phyloP scores from a whole-genome alignment of 2,113 vertebrate species.

The Anseranas semipalmata region DNA sequence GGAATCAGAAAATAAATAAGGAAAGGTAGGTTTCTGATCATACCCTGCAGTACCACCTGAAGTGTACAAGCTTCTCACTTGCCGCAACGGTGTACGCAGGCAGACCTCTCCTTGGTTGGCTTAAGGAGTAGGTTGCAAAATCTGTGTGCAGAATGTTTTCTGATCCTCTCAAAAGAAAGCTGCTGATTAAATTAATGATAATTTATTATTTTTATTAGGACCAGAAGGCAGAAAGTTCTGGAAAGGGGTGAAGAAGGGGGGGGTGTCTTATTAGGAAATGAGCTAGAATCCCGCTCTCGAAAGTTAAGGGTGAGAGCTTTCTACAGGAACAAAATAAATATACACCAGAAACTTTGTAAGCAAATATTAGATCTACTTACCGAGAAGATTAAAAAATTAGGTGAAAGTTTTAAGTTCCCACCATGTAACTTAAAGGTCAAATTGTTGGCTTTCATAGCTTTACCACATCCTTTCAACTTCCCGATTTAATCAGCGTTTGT shows the following conservation, averaged over 20 bases:
- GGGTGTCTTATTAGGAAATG: background rate
- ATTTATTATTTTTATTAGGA: background rate
- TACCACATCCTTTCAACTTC: conserved; percentile 11
- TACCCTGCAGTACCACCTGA: background rate
- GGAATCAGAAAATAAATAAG: background rate
- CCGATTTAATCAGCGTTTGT: background rate
- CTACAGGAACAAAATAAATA: background rate
- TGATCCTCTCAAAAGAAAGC: background rate
- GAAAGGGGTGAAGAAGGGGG: background rate
- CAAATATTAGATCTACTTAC: background rate
- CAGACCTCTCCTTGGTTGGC: background rate
- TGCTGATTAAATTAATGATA: background rate
- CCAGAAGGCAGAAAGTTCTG: background rate
- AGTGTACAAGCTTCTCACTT: background rate
- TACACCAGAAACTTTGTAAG: background rate
- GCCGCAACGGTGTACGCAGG: background rate
- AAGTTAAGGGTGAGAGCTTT: background rate
- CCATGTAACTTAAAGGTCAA: background rate
- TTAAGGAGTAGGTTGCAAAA: background rate
- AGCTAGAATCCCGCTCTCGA: background rate
- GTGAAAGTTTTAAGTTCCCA: conserved; percentile 14
- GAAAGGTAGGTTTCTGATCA: background rate
- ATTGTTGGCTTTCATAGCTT: background rate
- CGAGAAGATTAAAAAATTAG: conserved; percentile 6
- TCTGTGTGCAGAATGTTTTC: background rate